A percentile compares a stretch with the other conserved stretches of the same genome.
phyloP scores from a whole-genome alignment of 2,113 vertebrate species.

The Pungitius pungitius region DNA sequence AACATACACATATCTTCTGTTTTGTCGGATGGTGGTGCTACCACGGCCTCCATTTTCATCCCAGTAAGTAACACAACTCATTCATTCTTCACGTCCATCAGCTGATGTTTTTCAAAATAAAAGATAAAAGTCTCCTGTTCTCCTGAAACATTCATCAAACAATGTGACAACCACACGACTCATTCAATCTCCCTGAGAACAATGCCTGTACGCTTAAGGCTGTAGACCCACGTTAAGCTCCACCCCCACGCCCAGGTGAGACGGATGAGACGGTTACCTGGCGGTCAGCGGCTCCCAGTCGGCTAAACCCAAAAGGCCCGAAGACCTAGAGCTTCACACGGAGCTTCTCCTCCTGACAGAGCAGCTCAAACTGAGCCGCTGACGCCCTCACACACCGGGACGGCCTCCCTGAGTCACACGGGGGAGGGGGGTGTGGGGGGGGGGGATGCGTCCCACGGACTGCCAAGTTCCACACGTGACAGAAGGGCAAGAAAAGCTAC shows the following conservation, averaged over 20 bases:
- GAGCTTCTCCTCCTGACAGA: constrained; percentile 47
- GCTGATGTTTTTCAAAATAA: neutral
- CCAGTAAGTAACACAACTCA: neutral
- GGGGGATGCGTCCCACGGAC: constrained; percentile 53
- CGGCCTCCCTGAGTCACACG: constrained; percentile 67
- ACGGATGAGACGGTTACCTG: constrained; percentile 50
- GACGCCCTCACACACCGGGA: constrained; percentile 56
- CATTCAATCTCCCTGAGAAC: neutral
- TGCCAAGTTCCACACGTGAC: constrained; percentile 74
- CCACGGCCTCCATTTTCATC: neutral
- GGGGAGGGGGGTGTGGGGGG: constrained; percentile 32
- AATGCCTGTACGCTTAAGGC: neutral
- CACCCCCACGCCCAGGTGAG: neutral
- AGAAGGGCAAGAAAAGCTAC: constrained; percentile 42
- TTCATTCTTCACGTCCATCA: neutral
- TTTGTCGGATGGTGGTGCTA: neutral
- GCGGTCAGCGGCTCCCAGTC: constrained; percentile 6
- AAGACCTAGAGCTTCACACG: constrained; percentile 27
- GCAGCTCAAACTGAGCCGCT: constrained; percentile 56
- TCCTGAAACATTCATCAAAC: neutral
- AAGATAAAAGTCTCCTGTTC: neutral
- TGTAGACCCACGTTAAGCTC: neutral
- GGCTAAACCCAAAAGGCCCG: constrained; percentile 18
- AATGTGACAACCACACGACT: constrained; percentile 12
- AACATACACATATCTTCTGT: neutral